These are phyloP conservation scores for Corythaixoides concolor DNA, from an alignment of 2,113 vertebrate species.

Conservation along the genomic window DNA sequence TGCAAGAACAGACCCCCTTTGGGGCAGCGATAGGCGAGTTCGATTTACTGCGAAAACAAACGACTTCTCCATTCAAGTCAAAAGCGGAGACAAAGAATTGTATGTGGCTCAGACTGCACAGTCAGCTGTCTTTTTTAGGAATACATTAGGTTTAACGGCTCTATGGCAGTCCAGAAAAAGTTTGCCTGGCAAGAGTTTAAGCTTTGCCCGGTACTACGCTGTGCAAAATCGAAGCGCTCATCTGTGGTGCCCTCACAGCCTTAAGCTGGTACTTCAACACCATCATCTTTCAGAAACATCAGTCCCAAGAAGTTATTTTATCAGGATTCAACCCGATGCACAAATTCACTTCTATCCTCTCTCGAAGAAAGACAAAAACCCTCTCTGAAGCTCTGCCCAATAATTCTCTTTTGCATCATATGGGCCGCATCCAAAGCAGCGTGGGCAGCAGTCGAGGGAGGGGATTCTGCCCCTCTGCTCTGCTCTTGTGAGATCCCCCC, in stretches of 20 bases:
- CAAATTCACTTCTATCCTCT: background rate
- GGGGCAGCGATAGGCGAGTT: constrained; percentile 14
- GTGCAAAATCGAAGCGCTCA: background rate
- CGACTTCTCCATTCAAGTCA: constrained; percentile 34
- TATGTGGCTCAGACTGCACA: background rate
- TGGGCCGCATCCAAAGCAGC: background rate
- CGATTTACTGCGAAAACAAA: constrained; percentile 25
- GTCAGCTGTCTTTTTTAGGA: constrained; percentile 47
- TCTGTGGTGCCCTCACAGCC: background rate
- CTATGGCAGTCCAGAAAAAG: background rate
- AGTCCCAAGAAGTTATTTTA: background rate
- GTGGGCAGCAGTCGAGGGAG: too few relatives aligned
- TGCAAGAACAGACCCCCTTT: constrained; percentile 37
- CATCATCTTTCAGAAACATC: background rate
- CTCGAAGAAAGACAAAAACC: background rate
- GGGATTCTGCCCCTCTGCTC: too few relatives aligned
- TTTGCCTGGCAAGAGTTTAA: background rate
- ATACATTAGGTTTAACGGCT: background rate
- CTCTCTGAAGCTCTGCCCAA: background rate
- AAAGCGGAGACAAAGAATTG: constrained; percentile 25
- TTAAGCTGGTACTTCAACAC: background rate
- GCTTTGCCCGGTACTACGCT: background rate
- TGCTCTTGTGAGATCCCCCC: too few relatives aligned
- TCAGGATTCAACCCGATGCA: background rate
- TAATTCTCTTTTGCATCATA: background rate